These are phyloP conservation scores for Toxotes chatareus DNA, from an alignment of 2,113 vertebrate species.

Conservation along the genomic window DNA sequence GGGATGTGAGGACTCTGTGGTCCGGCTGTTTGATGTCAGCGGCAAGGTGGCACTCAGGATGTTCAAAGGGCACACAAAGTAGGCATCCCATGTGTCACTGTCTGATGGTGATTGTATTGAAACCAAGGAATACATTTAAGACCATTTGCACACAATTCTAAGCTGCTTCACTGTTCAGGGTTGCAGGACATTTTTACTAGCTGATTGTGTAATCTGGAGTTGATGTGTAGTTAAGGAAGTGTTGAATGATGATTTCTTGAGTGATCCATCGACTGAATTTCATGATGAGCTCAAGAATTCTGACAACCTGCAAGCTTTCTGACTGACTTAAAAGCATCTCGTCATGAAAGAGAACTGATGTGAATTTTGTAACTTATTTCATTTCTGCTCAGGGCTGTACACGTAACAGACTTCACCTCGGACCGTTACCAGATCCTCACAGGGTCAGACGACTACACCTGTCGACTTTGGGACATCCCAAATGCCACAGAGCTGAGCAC, in stretches of 20 bases:
- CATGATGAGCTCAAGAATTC: slow-evolving; percentile 69
- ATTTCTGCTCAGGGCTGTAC: slow-evolving; percentile 87
- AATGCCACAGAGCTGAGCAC: slow-evolving; percentile 85
- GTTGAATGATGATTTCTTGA: slow-evolving; percentile 73
- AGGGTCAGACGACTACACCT: slow-evolving; percentile 93
- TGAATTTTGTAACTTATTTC: neutral
- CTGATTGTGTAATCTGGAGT: too few species aligned
- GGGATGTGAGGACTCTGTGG: slow-evolving; percentile 90
- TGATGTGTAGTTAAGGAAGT: neutral
- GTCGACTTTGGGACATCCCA: slow-evolving; percentile 93
- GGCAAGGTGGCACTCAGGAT: slow-evolving; percentile 91
- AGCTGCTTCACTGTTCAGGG: too few species aligned
- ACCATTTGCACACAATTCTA: too few species aligned
- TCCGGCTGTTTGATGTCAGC: slow-evolving; percentile 90
- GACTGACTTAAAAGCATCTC: neutral
- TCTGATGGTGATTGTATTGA: neutral
- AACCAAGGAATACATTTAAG: too few species aligned
- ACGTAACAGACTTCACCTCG: slow-evolving; percentile 90
- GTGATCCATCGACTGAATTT: slow-evolving; percentile 78
- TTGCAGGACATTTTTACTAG: too few species aligned
- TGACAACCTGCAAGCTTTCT: slow-evolving; percentile 41
- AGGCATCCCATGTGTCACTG: slow-evolving; percentile 61
- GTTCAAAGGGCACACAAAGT: slow-evolving; percentile 94
- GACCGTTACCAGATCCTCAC: slow-evolving; percentile 92
- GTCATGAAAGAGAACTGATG: neutral